Conservation (phyloP, 2,797 vertebrate species). For the Chelon labrosus region DNA sequence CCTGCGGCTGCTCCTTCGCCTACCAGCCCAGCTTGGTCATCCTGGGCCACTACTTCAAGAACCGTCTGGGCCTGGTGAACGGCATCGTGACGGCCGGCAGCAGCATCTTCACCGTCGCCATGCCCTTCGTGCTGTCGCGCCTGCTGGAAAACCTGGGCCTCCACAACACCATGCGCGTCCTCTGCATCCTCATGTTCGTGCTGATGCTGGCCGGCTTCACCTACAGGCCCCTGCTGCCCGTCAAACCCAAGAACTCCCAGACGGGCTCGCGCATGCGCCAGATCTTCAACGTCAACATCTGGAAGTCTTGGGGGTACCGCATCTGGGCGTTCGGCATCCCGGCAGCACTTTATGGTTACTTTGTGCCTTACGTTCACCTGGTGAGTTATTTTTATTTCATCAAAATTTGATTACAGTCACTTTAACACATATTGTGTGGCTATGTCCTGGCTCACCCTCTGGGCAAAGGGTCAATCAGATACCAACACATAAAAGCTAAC, state of each 20-base stretch:
- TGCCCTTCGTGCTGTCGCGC: conserved; percentile 87
- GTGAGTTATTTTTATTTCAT: conserved; percentile 81
- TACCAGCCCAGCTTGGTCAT: conserved; percentile 98
- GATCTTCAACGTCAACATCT: conserved; percentile 92
- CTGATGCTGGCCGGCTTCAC: conserved; percentile 93
- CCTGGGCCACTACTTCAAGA: conserved; percentile 97
- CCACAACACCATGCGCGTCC: conserved; percentile 86
- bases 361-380: conserved; percentile 98
- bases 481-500: conserved; percentile 11
- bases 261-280: conserved; percentile 78
- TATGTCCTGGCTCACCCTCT: background rate
- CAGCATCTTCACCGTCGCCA: conserved; percentile 92
- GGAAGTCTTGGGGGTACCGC: conserved; percentile 90
- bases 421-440: background rate
- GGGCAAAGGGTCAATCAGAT: conserved; percentile 16
- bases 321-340: conserved; percentile 97
- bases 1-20: conserved; percentile 95
- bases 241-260: conserved; percentile 58
- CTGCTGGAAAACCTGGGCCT: conserved; percentile 81
- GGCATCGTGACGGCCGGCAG: conserved; percentile 97
- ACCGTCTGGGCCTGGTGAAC: conserved; percentile 94
- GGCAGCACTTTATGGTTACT: conserved; percentile 95
- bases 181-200: conserved; percentile 91
- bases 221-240: conserved; percentile 88
- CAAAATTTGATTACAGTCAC: background rate